Evolutionary conservation across 2,888 invertebrate species (phyloP), one percentile per base, ranked within the genome.

Genomic region (Caenorhabditis doughertyi): DNA sequence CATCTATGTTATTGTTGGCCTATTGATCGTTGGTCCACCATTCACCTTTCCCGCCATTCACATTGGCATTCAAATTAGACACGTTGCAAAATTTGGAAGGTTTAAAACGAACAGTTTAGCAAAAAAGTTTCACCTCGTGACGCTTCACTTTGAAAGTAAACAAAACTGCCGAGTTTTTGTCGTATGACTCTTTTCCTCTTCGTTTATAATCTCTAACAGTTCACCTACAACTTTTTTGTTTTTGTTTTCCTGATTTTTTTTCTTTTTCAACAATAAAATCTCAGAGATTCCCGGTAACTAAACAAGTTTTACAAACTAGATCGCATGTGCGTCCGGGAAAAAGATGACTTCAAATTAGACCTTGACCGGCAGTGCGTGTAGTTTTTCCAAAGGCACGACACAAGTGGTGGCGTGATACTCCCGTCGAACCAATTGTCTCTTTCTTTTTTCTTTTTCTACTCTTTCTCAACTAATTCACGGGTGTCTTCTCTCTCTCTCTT

Each of bases 401-500:
- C 58, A 49, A 47, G 23, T 77, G 79, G 79, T 80, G 79, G 79
- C 79, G 79, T 80, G 79, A 80, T 80, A 80, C 65, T 51, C 65
- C 18, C 23, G 51, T 27, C 53, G 56, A 67, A 68, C 67, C 80
- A 73, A 81, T 67, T 71, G 65, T 77, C 58, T 79, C n/a, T n/a
- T n/a, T n/a, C n/a, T 68, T 77, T 73, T 44, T 79, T 77, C 58
- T 60, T 55, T 70, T 65, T 29, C 25, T 51, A 60, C 72, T 72
- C 64, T 74, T 72, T 70, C 72, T 65, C 70, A 16, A 67, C 64
- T 47, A 47, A 58, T 39, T 72, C 44, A 9, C 60, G n/a, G 32
- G 39, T 35, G 8, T 58, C 56, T 49, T 55, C 65, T 53, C 58
- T 79, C 58, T 51, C 25, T 55, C 71, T 79, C 76, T 64, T 71